phyloP scores from a whole-genome alignment of 2,113 vertebrate species.

The Petromus typicus region DNA sequence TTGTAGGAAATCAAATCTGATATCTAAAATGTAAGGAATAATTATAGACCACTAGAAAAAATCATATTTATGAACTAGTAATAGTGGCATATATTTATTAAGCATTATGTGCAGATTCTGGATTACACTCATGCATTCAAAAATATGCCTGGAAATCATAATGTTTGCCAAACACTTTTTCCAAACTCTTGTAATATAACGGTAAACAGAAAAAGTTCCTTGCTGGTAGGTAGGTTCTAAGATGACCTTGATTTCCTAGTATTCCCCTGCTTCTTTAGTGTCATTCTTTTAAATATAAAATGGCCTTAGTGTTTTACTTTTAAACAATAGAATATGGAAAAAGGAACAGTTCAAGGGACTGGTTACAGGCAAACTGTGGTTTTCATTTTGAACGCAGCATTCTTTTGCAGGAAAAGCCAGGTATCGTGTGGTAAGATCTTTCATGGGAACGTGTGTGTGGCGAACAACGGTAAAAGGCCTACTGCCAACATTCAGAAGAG shows the following conservation, averaged over 20 bases:
- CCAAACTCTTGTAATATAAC: background rate
- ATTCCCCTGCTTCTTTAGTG: background rate
- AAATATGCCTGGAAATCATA: background rate
- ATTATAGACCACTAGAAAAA: background rate
- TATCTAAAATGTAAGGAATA: background rate
- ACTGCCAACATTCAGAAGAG: background rate
- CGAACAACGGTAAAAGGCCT: background rate
- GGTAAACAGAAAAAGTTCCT: background rate
- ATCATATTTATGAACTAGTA: background rate
- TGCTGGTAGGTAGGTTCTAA: background rate
- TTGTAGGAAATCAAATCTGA: background rate
- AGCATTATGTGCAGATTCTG: background rate
- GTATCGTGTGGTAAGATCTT: background rate
- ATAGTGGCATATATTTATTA: background rate
- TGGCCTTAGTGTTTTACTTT: background rate
- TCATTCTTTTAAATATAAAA: background rate
- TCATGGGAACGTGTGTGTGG: background rate
- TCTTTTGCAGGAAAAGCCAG: background rate
- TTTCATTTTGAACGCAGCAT: background rate
- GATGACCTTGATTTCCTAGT: background rate
- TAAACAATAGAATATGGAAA: background rate
- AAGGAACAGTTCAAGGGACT: background rate
- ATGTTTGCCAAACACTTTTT: background rate
- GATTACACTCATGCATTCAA: constrained; percentile 3
- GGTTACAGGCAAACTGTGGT: background rate